Evolutionary conservation across 2,113 vertebrate genomes (phyloP), one percentile per base, ranked within the genome.

Genomic region (Cheilinus undulatus): DNA sequence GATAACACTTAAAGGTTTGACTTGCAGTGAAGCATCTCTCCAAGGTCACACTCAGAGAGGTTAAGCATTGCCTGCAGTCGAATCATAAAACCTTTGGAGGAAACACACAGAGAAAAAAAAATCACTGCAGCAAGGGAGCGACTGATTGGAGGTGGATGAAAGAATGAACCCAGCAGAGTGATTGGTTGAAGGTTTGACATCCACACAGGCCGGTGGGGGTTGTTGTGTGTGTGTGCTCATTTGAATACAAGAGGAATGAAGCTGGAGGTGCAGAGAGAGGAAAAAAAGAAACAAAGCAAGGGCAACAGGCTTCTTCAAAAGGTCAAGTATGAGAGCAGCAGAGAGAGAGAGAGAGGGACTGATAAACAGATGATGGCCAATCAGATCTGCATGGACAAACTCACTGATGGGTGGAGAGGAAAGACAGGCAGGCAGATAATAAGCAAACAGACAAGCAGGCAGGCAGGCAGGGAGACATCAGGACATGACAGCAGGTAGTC

Each of bases 41-140:
- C 76, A 87, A 86, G 84, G 88, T 83, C 71, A 70, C 48, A 10
- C 73, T 54, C 30, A 1, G 5, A 7, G 69, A 82, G 79, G 87
- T 82, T 54, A 73, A 76, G 36, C 61, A 3, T 10, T 45, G 82
- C 80, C 82, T 86, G 70, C n/a, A n/a, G 75, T 69, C 60, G 59
- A 85, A 82, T 78, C 72, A 78, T 80, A 82, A 85, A 82, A 77
- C 78, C 69, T 73, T 54, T 26, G 36, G 69, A 75, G 58, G 52
- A 72, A 72, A 66, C 43, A 50, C 1, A 10, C 0, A 30, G 43
- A 7, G 3, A 17, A 38, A 66, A 64, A 23, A 75, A 45, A 70
- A 68, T 66, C 69, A 73, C 63, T 15, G 49, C 68, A 56, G 51
- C 51, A 1, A 42, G 61, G 71, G 71, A 45, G 34, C 3, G 36